phyloP scores from a whole-genome alignment of 1,140 invertebrate species.

The Copidosoma floridanum region DNA sequence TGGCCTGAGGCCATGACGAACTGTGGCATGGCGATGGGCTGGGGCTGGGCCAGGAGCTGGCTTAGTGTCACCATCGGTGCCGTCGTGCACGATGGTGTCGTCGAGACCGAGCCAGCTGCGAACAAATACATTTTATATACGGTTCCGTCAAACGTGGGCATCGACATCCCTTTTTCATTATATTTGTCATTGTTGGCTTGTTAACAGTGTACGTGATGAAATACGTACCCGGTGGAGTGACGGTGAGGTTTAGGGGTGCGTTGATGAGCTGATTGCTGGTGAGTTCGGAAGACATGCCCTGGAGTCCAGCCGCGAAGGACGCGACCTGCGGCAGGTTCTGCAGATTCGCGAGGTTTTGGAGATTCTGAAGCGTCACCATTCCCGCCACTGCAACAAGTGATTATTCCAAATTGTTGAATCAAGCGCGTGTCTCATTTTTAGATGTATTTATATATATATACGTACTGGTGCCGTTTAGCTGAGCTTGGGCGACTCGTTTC shows the following conservation, averaged over 20 bases:
- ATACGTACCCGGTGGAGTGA: constrained; percentile 65
- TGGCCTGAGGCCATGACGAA: constrained; percentile 88
- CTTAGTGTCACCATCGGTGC: constrained; percentile 55
- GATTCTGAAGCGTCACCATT: constrained; percentile 73
- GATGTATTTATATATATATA: too few species aligned
- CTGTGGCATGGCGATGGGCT: constrained; percentile 80
- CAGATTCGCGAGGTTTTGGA: constrained; percentile 72
- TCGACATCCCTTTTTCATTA: too few species aligned
- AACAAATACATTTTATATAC: too few species aligned
- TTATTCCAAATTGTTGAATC: too few species aligned
- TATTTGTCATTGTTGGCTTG: too few species aligned
- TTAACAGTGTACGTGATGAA: too few species aligned
- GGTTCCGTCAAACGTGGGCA: too few species aligned
- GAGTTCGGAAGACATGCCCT: constrained; percentile 66
- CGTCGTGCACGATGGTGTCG: constrained; percentile 54
- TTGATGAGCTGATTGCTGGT: constrained; percentile 69
- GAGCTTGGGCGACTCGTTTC: constrained; percentile 55
- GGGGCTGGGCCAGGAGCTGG: constrained; percentile 61
- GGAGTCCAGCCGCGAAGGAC: constrained; percentile 68
- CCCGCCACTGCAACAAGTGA: constrained; percentile 65
- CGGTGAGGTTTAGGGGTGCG: constrained; percentile 76
- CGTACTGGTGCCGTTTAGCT: constrained; percentile 77
- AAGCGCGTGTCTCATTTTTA: not conserved
- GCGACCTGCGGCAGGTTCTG: constrained; percentile 69
- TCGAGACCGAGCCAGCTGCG: constrained; percentile 52